These are phyloP conservation scores for Lagodon rhomboides DNA, from an alignment of 2,797 vertebrate species.

Conservation along the genomic window DNA sequence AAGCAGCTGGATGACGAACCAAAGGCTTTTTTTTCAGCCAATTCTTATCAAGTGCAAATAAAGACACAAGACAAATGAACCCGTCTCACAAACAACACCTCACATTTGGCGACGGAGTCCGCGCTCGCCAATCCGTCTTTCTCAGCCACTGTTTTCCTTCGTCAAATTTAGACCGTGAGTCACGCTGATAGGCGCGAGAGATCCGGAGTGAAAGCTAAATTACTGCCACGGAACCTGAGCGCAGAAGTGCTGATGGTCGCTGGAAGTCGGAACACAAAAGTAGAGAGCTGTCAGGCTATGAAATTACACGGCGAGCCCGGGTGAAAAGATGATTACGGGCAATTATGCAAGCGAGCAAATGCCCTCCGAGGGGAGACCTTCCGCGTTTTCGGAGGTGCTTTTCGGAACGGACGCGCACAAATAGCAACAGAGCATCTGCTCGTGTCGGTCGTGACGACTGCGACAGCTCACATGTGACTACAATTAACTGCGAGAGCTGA, in stretches of 20 bases:
- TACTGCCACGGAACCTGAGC: constrained; percentile 67
- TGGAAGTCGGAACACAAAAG: constrained; percentile 71
- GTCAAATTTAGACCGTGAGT: constrained; percentile 70
- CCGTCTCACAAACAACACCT: background rate
- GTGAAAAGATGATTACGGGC: constrained; percentile 78
- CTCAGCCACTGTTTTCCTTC: too few relatives aligned
- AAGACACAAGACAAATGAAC: background rate
- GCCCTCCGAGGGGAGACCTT: constrained; percentile 69
- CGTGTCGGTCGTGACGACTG: constrained; percentile 21
- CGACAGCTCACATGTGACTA: background rate
- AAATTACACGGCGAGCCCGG: constrained; percentile 72
- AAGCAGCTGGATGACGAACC: background rate
- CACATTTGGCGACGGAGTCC: background rate
- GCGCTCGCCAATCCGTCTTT: constrained; percentile 39
- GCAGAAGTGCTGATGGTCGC: constrained; percentile 76
- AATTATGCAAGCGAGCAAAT: constrained; percentile 73
- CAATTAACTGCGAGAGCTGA: background rate
- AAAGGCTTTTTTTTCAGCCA: background rate
- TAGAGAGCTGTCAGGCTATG: constrained; percentile 75
- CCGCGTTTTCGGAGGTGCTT: constrained; percentile 52
- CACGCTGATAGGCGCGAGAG: constrained; percentile 59
- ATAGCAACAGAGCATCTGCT: constrained; percentile 34
- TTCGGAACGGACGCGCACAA: constrained; percentile 44
- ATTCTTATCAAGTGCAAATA: background rate
- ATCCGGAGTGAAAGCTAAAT: constrained; percentile 76